phyloP scores from a whole-genome alignment of 2,113 vertebrate species.

The Malaclemys terrapin region DNA sequence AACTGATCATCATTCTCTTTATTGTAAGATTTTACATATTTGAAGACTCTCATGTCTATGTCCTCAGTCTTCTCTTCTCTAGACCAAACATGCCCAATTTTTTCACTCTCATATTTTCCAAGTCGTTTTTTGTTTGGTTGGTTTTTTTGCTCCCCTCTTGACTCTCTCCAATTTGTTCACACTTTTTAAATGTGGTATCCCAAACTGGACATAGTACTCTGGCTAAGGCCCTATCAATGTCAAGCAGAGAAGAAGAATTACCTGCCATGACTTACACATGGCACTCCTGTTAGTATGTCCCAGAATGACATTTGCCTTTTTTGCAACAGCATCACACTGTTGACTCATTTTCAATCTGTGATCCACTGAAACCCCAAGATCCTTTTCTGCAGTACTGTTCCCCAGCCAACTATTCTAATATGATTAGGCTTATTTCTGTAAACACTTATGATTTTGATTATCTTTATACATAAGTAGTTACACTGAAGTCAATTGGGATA shows the following conservation, averaged over 20 bases:
- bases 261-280: background rate
- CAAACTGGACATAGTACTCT: background rate
- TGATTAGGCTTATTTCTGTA: background rate
- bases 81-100: background rate
- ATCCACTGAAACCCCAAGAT: background rate
- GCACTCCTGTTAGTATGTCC: background rate
- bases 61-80: background rate
- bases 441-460: background rate
- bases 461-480: background rate
- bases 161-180: background rate
- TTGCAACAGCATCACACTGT: background rate
- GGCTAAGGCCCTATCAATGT: background rate
- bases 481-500: background rate
- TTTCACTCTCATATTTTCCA: background rate
- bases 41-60: background rate
- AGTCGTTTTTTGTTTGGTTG: background rate
- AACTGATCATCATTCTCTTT: background rate
- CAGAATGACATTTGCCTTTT: background rate
- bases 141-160: background rate
- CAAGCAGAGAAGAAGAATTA: background rate
- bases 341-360: background rate
- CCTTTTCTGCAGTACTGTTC: background rate
- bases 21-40: background rate
- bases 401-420: background rate
- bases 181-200: background rate